Conservation (phyloP, 1,140 invertebrate species). For the Anastatus disparis region DNA sequence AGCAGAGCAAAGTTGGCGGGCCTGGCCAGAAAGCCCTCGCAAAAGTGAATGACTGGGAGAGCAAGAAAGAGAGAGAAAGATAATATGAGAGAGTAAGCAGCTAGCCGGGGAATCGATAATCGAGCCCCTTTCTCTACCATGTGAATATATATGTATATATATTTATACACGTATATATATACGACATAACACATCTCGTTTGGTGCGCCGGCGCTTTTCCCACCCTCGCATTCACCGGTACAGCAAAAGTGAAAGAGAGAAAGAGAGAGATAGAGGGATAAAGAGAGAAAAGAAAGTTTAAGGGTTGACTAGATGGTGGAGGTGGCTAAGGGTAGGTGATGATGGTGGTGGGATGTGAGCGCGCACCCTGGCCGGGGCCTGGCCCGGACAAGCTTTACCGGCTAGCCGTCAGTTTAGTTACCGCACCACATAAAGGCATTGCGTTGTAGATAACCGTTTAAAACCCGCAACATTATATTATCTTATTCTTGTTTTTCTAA, state of each 20-base stretch:
- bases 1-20: slow-evolving; percentile 1
- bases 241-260: no score
- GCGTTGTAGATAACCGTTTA: slow-evolving; percentile 66
- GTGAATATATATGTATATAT: no score
- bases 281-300: no score
- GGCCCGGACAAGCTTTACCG: slow-evolving; percentile 24
- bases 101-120: slow-evolving; percentile 61
- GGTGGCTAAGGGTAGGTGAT: no score
- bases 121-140: slow-evolving; percentile 45
- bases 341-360: slow-evolving; percentile 45
- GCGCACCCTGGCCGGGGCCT: slow-evolving; percentile 52
- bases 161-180: no score
- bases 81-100: not conserved
- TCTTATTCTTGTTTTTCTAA: slow-evolving; percentile 53
- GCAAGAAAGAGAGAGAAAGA: not conserved
- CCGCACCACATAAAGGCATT: slow-evolving; percentile 69
- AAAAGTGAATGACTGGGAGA: not conserved
- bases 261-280: no score
- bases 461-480: slow-evolving; percentile 65
- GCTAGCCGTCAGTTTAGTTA: slow-evolving; percentile 68
- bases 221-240: slow-evolving; percentile 33
- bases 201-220: no score
- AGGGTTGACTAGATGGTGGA: no score
- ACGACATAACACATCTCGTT: no score
- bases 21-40: not conserved